Conservation (phyloP, 2,797 vertebrate species). For the Liasis olivaceus region DNA sequence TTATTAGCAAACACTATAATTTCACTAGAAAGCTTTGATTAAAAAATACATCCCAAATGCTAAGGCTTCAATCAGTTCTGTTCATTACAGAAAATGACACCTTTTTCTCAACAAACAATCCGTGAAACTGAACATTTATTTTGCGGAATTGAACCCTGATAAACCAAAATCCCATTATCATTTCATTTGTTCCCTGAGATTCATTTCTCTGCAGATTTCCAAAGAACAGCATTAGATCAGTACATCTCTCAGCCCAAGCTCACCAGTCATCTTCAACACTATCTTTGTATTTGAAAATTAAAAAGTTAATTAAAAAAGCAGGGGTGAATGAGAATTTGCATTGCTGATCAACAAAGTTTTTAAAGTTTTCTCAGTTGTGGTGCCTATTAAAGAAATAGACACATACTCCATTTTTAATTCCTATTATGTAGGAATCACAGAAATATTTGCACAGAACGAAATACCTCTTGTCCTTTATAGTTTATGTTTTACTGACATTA, state of each 20-base stretch:
- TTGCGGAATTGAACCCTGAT: slow-evolving; percentile 62
- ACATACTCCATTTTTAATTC: slow-evolving; percentile 24
- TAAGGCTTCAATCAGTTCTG: slow-evolving; percentile 41
- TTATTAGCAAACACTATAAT: slow-evolving; percentile 7
- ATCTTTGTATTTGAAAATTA: slow-evolving; percentile 74
- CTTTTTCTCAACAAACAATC: slow-evolving; percentile 56
- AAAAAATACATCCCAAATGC: slow-evolving; percentile 29
- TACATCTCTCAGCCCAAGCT: slow-evolving; percentile 66
- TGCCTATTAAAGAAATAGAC: slow-evolving; percentile 34
- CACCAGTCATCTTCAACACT: slow-evolving; percentile 70
- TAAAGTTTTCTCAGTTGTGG: slow-evolving; percentile 55
- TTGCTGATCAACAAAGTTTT: slow-evolving; percentile 72
- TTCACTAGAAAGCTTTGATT: slow-evolving; percentile 30
- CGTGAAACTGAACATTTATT: slow-evolving; percentile 65
- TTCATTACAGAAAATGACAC: slow-evolving; percentile 50
- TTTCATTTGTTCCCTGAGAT: slow-evolving; percentile 71
- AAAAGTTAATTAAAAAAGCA: slow-evolving; percentile 72
- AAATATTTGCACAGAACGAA: slow-evolving; percentile 9
- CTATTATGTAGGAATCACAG: slow-evolving; percentile 39
- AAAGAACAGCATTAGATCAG: slow-evolving; percentile 67
- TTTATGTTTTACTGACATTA: slow-evolving; percentile 15
- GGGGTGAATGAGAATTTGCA: slow-evolving; percentile 68
- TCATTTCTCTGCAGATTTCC: slow-evolving; percentile 70
- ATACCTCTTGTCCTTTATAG: slow-evolving; percentile 18
- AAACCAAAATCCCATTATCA: slow-evolving; percentile 69